phyloP scores from a whole-genome alignment of 1,140 invertebrate genomes.

The Apis laboriosa region DNA sequence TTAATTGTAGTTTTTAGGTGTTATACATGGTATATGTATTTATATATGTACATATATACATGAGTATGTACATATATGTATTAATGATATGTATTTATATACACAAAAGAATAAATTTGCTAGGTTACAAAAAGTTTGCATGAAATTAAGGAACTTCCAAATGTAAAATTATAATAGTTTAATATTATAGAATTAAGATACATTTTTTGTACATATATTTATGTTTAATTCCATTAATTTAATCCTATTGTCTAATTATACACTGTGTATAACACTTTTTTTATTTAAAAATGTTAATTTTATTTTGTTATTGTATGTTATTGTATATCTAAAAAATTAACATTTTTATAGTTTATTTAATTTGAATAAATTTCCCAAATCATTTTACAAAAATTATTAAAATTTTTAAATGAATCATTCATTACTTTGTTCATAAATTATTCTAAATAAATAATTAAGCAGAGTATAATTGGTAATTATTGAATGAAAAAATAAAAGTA shows the following conservation, averaged over 20 bases:
- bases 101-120: not conserved
- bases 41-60: not conserved
- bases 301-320: conserved; percentile 2
- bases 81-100: conserved; percentile 11
- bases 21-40: conserved; percentile 13
- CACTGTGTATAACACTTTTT: not conserved
- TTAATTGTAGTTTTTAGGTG: not conserved
- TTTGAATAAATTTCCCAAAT: conserved; percentile 3
- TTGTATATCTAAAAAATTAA: not conserved
- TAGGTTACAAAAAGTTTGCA: not conserved
- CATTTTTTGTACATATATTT: conserved; percentile 26
- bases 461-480: conserved; percentile 8
- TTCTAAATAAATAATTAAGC: not conserved
- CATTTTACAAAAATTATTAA: not conserved
- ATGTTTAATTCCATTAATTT: conserved; percentile 23
- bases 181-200: not conserved
- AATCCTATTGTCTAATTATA: conserved; percentile 15
- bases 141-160: conserved; percentile 20
- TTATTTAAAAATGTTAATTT: conserved; percentile 1
- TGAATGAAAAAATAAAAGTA: not conserved
- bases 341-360: not conserved
- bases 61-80: not conserved
- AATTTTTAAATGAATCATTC: not conserved
- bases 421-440: not conserved
- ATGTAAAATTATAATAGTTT: conserved; percentile 4